Evolutionary conservation across 2,797 vertebrate species (phyloP), one percentile per base, ranked within the genome.

Genomic region (Clarias pachynema): DNA sequence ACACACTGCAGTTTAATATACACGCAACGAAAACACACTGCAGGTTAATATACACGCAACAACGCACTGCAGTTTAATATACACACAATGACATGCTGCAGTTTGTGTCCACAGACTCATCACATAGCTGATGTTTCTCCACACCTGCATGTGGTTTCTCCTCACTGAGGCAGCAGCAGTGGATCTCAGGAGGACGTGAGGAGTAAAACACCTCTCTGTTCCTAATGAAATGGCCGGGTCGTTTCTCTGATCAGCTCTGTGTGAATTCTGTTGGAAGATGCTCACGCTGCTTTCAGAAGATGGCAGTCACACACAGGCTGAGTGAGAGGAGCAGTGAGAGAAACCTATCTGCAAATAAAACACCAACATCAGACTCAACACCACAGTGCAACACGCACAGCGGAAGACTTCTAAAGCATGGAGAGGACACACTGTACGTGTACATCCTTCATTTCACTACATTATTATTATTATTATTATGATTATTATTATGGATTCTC

Each of bases 201-300:
- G 16, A 56, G 73, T 49, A 31, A 26, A 57, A 18, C 0, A 12
- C 15, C n/a, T 53, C 44, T 44, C 22, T 72, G 0, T n/a, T 2
- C 44, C 22, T 74, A 74, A 56, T 53, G 44, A 74, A 29, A 14
- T 0, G 10, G 69, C 37, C 20, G 37, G 24, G 69, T 56, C 1
- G 3, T 73, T 73, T 49, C 70, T 49, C 24, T 73, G 40, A 73
- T 72, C 24, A 72, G 44, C 69, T 44, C 31, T 0, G 0, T 44
- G 10, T 24, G 22, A 40, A 2, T 53, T 74, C 15, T 22, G 2
- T 22, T 53, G 72, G 44, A 74, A 74, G 72, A 74, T 26, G 24
- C 72, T 74, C 72, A 56, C 15, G 3, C 44, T 74, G 78, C 82
- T 86, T 78, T 88, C 31, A 60, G 75, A 84, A 68, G 83, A 84